Conservation (phyloP, 2,797 vertebrate genomes). For the Platalea minor region DNA sequence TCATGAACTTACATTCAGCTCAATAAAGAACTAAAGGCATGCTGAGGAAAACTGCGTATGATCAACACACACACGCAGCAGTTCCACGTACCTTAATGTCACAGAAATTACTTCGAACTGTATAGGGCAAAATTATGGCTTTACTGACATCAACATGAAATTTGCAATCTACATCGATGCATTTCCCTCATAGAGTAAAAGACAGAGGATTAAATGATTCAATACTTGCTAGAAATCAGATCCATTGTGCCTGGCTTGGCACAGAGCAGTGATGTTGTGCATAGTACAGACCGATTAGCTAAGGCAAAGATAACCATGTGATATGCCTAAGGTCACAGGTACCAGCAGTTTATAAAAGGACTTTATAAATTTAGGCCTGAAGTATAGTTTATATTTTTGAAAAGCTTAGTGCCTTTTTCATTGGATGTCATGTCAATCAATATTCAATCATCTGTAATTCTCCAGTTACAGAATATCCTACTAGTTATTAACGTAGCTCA, state of each 20-base stretch:
- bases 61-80: not conserved
- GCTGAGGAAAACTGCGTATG: not conserved
- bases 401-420: not conserved
- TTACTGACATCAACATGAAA: not conserved
- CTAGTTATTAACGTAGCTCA: not conserved
- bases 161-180: not conserved
- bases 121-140: not conserved
- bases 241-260: not conserved
- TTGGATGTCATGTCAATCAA: not conserved
- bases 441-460: not conserved
- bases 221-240: not conserved
- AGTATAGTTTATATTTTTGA: not conserved
- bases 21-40: not conserved
- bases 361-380: not conserved
- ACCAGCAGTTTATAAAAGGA: not conserved
- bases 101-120: not conserved
- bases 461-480: not conserved
- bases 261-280: not conserved
- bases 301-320: not conserved
- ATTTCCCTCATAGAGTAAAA: not conserved
- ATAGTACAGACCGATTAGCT: not conserved
- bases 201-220: not conserved
- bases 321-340: not conserved
- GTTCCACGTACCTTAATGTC: not conserved
- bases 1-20: not conserved